Evolutionary conservation across 2,888 invertebrate genomes (phyloP).

Genomic region (Amitus sp.): DNA sequence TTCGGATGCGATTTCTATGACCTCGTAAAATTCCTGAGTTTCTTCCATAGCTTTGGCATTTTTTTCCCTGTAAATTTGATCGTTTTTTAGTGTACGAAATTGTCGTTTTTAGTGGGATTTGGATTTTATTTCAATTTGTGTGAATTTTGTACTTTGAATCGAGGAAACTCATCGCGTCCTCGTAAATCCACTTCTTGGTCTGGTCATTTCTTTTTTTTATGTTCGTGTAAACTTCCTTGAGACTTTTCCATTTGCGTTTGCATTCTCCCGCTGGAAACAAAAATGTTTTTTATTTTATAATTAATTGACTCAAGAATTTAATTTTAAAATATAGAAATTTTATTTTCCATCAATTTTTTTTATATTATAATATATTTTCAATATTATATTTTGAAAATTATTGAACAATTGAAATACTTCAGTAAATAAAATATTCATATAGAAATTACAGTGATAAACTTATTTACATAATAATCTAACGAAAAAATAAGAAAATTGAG

Average conservation of each 20-base stretch:
- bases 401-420: not conserved
- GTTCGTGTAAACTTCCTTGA: conserved; percentile 59
- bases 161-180: conserved; percentile 58
- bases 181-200: conserved; percentile 61
- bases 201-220: conserved; percentile 57
- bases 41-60: no score
- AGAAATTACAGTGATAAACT: not conserved
- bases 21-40: conserved; percentile 14
- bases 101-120: not conserved
- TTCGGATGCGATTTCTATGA: conserved; percentile 5
- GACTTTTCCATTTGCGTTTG: conserved; percentile 60
- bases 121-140: no score
- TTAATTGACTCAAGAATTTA: not conserved
- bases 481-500: no score
- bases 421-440: not conserved
- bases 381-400: not conserved
- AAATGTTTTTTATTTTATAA: conserved; percentile 2
- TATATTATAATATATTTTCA: not conserved
- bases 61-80: no score
- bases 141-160: conserved; percentile 56
- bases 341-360: not conserved
- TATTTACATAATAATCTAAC: no score
- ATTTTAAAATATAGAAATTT: not conserved
- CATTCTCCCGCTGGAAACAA: conserved; percentile 55
- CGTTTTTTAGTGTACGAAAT: not conserved